These are phyloP conservation scores for Musca vetustissima DNA, from an alignment of 1,140 invertebrate species.

Conservation along the genomic window DNA sequence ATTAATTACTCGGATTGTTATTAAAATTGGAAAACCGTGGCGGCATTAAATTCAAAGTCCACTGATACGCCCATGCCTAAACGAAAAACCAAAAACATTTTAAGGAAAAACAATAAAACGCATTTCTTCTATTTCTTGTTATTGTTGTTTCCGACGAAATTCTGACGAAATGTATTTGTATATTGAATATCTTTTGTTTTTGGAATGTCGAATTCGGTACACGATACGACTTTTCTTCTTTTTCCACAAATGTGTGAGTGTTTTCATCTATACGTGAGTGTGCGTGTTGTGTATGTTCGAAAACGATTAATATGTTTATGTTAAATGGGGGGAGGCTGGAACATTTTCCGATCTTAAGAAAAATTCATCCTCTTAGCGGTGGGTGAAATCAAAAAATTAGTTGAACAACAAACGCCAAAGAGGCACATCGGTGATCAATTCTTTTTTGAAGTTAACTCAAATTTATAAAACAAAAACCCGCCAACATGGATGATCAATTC, in stretches of 20 bases:
- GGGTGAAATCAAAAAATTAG: slow-evolving; percentile 9
- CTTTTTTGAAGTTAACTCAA: neutral
- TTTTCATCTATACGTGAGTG: no score
- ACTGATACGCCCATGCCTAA: no score
- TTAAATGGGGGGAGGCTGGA: neutral
- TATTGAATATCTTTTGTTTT: neutral
- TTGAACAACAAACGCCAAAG: slow-evolving; percentile 23
- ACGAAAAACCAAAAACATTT: no score
- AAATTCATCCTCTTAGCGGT: no score
- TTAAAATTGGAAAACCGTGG: no score
- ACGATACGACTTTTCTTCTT: no score
- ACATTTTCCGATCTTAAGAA: neutral
- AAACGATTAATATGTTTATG: no score
- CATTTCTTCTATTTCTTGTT: neutral
- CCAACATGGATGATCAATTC: slow-evolving; percentile 16
- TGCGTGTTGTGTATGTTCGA: no score
- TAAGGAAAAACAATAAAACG: neutral
- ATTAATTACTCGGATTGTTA: no score
- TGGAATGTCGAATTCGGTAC: neutral
- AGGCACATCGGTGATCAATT: slow-evolving; percentile 25
- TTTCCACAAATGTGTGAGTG: no score
- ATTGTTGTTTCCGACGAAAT: neutral
- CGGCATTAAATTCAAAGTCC: no score
- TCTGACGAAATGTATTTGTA: neutral
- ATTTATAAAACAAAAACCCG: neutral